Evolutionary conservation across 2,113 vertebrate species (phyloP).

Genomic region (Oriolus oriolus): DNA sequence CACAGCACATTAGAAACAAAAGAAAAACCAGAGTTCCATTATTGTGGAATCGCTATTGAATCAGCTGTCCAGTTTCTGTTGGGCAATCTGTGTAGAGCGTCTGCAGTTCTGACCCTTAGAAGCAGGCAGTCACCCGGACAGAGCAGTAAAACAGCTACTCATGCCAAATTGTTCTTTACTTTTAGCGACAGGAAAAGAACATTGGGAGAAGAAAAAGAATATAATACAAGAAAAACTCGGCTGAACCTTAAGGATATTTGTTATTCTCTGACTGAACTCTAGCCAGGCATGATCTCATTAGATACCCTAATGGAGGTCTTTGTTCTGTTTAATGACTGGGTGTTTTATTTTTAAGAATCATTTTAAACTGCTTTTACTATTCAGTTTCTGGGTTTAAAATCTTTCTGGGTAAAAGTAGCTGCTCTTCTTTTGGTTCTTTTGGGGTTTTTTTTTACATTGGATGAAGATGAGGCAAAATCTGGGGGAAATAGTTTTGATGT

Average conservation of each 20-base stretch:
- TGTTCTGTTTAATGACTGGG: background rate
- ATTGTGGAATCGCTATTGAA: background rate
- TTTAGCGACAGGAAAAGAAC: background rate
- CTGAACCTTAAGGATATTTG: background rate
- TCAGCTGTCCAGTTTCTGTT: background rate
- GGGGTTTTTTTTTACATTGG: background rate
- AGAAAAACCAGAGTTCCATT: background rate
- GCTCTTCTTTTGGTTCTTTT: background rate
- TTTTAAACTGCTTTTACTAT: background rate
- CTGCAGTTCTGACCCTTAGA: background rate
- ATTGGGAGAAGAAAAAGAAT: background rate
- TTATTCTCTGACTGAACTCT: background rate
- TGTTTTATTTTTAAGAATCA: background rate
- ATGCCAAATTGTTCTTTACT: background rate
- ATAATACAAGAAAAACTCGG: background rate
- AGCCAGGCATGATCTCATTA: conserved; percentile 25
- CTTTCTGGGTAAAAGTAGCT: background rate
- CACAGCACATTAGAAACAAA: background rate
- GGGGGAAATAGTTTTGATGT: conserved; percentile 14
- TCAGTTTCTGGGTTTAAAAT: background rate
- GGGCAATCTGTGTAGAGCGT: background rate
- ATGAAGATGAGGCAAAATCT: conserved; percentile 33
- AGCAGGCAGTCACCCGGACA: background rate
- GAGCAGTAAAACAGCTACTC: background rate
- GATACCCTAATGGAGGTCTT: background rate